A percentile compares a stretch with the other conserved stretches of the same genome.
These are phyloP conservation scores for Psephotus haematonotus DNA, from an alignment of 2,113 vertebrate genomes.

Conservation along the genomic window DNA sequence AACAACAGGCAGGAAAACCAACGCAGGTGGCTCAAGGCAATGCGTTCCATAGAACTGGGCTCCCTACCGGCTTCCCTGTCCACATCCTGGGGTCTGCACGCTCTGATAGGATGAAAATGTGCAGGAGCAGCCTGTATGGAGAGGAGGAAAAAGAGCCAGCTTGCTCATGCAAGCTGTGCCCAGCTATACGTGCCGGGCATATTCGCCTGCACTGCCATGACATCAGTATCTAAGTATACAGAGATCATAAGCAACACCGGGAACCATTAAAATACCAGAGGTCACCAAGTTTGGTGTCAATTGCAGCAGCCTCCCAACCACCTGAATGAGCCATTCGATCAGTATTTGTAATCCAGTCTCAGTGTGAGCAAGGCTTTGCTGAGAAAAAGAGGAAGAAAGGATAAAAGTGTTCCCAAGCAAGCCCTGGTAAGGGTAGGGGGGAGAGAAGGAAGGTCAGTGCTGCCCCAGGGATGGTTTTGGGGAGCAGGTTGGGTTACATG, in stretches of 20 bases:
- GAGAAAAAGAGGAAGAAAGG: background rate
- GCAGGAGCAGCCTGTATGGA: background rate
- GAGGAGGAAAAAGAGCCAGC: background rate
- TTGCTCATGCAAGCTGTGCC: background rate
- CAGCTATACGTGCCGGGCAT: rapidly evolving
- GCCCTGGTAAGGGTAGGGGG: background rate
- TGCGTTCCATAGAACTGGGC: rapidly evolving
- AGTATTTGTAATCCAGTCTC: background rate
- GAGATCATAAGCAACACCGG: background rate
- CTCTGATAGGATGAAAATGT: background rate
- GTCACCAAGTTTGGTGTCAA: background rate
- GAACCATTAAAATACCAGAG: slow-evolving; percentile 16
- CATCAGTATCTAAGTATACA: slow-evolving; percentile 16
- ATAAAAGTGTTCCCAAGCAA: background rate
- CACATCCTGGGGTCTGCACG: background rate
- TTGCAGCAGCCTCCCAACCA: background rate
- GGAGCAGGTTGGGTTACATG: background rate
- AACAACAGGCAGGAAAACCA: background rate
- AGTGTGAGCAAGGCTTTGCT: rapidly evolving
- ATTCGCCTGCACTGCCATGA: background rate
- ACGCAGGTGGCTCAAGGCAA: rapidly evolving
- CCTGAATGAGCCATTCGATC: background rate
- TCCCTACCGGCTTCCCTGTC: background rate
- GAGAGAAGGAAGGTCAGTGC: background rate
- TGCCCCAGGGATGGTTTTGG: background rate